Base-by-base conservation (phyloP, 1,140 invertebrate species). In the Pseudomyrmex dendroicus region DNA sequence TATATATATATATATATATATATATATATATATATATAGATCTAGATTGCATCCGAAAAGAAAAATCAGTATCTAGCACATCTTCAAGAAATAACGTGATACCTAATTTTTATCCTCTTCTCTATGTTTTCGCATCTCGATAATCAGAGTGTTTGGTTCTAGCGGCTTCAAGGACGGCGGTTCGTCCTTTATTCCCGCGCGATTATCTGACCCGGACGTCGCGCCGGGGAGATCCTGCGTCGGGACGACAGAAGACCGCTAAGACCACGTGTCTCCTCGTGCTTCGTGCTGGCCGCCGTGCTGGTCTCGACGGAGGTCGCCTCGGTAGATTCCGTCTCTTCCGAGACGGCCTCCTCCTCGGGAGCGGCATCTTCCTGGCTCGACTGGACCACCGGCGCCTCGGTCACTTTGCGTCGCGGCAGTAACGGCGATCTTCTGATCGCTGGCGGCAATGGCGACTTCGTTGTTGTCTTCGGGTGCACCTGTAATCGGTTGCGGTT, bases 231-330 rank as follows among this genome's bases (percentile, higher is more conserved):
- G 35, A 96, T 91, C 90, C 96, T 95, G 83, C 96, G 95, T 87
- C 96, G 94, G 50, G 95, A 95, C 0, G 95, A 95, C 7, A 96
- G 84, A 9, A 96, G 91, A 74, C 95, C 94, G 59, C 95, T 95
- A 10, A 96, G 88, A 25, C 96, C 95, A 85, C 95, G 93, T 10
- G 95, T 95, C 84, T 95, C 95, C 74, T 95, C 95, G 66, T 92
- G 91, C 70, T 93, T 93, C 12, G 92, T 93, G 66, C 92, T 93
- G 0, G 91, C 89, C 0, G 95, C 93, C 0, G 94, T 95, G 50
- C 92, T 94, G 0, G 90, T 92, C 73, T 93, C 94, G 0, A 92
- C 91, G 50, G 94, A 93, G 64, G 94, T 94, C 44, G 95, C 94
- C 22, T 95, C 94, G 48, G 94, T 92, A 63, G 94, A 91, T 48